Conservation (phyloP, 1,140 invertebrate genomes). For the Hyposmocoma kahamanoa region DNA sequence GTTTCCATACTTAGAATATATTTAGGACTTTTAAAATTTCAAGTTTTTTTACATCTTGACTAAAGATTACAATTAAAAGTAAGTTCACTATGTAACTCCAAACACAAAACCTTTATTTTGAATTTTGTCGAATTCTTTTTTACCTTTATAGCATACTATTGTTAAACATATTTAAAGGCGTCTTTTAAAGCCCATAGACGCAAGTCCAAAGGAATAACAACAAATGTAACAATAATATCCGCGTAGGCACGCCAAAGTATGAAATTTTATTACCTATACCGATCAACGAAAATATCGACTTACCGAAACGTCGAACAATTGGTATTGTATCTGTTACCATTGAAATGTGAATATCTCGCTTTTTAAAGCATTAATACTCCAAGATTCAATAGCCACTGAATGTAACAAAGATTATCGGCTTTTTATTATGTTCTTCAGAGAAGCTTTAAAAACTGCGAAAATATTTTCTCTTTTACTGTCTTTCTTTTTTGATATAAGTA, state of each 20-base stretch:
- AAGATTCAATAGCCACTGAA: slow-evolving; percentile 15
- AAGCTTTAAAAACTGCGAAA: neutral
- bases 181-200: neutral
- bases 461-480: too few species aligned
- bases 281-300: neutral
- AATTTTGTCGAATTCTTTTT: too few species aligned
- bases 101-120: too few species aligned
- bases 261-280: neutral
- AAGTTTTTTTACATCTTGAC: too few species aligned
- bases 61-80: too few species aligned
- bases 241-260: neutral
- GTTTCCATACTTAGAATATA: too few species aligned
- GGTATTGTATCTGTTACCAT: slow-evolving; percentile 1
- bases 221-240: too few species aligned
- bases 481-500: too few species aligned
- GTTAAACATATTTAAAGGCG: too few species aligned
- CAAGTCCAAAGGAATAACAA: neutral
- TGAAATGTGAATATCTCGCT: slow-evolving; percentile 16
- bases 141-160: too few species aligned
- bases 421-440: slow-evolving; percentile 15
- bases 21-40: too few species aligned
- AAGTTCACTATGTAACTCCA: too few species aligned
- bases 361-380: slow-evolving; percentile 18
- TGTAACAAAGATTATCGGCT: slow-evolving; percentile 24
- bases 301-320: neutral